Evolutionary conservation across 2,113 vertebrate genomes (phyloP).

Genomic region (Scortum barcoo): DNA sequence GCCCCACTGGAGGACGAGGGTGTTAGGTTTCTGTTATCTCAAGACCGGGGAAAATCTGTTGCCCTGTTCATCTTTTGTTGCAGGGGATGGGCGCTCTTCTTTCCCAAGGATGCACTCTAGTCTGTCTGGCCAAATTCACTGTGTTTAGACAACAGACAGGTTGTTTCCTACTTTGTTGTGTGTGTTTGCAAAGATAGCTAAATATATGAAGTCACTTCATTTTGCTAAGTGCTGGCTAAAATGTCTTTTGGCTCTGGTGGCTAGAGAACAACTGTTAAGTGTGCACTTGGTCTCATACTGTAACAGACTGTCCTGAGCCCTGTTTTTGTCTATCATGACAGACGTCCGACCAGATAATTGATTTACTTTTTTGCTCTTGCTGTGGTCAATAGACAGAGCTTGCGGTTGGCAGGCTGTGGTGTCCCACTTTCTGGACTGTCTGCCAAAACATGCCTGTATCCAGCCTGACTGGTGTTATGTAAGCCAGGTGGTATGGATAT

Average conservation of each 20-base stretch:
- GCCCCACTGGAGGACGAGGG: constrained; percentile 77
- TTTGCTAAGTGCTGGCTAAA: constrained; percentile 75
- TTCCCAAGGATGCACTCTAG: constrained; percentile 78
- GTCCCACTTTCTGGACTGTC: constrained; percentile 60
- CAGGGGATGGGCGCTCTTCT: constrained; percentile 63
- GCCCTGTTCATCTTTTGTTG: constrained; percentile 80
- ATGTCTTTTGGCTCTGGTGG: constrained; percentile 58
- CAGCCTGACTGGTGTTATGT: constrained; percentile 18
- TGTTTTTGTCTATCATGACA: constrained; percentile 42
- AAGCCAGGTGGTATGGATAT: constrained; percentile 37
- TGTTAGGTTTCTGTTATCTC: constrained; percentile 87
- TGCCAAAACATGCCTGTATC: constrained; percentile 14
- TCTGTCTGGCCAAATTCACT: constrained; percentile 75
- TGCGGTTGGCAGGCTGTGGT: constrained; percentile 40
- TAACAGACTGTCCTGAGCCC: constrained; percentile 39
- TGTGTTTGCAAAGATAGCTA: constrained; percentile 52
- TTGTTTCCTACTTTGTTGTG: constrained; percentile 64
- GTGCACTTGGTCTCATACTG: constrained; percentile 35
- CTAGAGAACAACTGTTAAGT: constrained; percentile 46
- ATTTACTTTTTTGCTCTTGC: constrained; percentile 61
- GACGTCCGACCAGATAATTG: constrained; percentile 59
- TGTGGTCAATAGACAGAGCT: constrained; percentile 50
- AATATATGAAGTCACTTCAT: constrained; percentile 83
- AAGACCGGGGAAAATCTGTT: constrained; percentile 73
- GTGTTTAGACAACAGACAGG: constrained; percentile 82